Percentiles rank a stretch among this genome's conserved stretches.
Evolutionary conservation across 2,888 invertebrate species (phyloP).

Genomic region (Aricia artaxerxes): DNA sequence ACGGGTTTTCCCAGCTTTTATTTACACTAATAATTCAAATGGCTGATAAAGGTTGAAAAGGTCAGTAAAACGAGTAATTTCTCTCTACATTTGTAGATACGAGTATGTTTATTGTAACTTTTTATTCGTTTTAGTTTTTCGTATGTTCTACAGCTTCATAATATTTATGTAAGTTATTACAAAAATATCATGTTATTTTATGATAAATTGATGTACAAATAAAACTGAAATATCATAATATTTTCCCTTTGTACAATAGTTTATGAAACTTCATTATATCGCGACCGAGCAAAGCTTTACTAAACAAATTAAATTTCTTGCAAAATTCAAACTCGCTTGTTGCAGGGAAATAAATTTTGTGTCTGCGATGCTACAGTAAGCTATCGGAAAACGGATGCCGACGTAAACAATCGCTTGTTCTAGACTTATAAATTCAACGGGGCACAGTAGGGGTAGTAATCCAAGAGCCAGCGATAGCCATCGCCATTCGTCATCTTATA

Average conservation of each 20-base stretch:
- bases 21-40: neutral
- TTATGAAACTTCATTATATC: neutral
- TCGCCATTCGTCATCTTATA: too few species aligned
- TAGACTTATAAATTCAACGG: constrained; percentile 58
- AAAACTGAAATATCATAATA: neutral
- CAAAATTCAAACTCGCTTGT: constrained; percentile 1
- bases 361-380: constrained; percentile 41
- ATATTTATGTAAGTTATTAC: too few species aligned
- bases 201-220: neutral
- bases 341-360: constrained; percentile 25
- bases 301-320: constrained; percentile 14
- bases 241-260: neutral
- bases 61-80: too few species aligned
- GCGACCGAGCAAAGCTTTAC: neutral
- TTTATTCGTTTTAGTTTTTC: too few species aligned
- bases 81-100: too few species aligned
- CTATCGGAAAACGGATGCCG: constrained; percentile 47
- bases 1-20: neutral
- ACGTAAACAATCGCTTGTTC: constrained; percentile 61
- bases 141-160: too few species aligned
- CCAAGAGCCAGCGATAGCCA: too few species aligned
- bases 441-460: constrained; percentile 6
- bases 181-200: neutral
- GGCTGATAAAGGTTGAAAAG: too few species aligned
- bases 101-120: too few species aligned